Evolutionary conservation across 1,140 invertebrate species (phyloP).

Genomic region (Euwallacea similis): DNA sequence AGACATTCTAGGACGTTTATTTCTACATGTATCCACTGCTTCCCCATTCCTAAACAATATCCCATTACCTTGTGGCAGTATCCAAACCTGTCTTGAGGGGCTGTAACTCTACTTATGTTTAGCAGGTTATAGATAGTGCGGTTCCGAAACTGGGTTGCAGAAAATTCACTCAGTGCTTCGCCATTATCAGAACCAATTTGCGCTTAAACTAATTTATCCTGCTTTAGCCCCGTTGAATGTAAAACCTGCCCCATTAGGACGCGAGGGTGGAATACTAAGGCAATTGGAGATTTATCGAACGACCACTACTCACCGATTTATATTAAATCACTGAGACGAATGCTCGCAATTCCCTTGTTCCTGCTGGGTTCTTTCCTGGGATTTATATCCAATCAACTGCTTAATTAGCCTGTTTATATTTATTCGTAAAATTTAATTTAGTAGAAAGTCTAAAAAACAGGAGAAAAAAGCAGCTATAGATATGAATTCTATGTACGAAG

Average conservation of each 20-base stretch:
- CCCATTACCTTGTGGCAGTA: no score
- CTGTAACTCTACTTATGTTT: no score
- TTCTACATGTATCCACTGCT: no score
- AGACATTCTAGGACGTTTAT: no score
- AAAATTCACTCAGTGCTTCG: not conserved
- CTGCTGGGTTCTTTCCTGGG: slow-evolving; percentile 7
- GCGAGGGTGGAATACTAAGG: slow-evolving; percentile 9
- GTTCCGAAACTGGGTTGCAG: no score
- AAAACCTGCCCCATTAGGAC: not conserved
- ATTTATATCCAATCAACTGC: slow-evolving; percentile 10
- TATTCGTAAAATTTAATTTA: not conserved
- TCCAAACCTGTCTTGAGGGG: no score
- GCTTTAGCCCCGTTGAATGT: not conserved
- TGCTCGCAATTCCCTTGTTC: slow-evolving; percentile 5
- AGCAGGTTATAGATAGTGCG: no score
- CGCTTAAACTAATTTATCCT: slow-evolving; percentile 4
- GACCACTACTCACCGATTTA: not conserved
- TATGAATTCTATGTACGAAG: no score
- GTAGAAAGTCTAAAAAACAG: not conserved
- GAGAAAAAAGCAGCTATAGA: not conserved
- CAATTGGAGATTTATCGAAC: slow-evolving; percentile 28
- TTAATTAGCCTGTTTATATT: not conserved
- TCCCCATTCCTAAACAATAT: no score
- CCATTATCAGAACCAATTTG: slow-evolving; percentile 2
- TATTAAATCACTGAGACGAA: slow-evolving; percentile 17